Evolutionary conservation across 1,140 invertebrate genomes (phyloP), one percentile per base, ranked within the genome.

Genomic region (Stegodyphus mimosarum): DNA sequence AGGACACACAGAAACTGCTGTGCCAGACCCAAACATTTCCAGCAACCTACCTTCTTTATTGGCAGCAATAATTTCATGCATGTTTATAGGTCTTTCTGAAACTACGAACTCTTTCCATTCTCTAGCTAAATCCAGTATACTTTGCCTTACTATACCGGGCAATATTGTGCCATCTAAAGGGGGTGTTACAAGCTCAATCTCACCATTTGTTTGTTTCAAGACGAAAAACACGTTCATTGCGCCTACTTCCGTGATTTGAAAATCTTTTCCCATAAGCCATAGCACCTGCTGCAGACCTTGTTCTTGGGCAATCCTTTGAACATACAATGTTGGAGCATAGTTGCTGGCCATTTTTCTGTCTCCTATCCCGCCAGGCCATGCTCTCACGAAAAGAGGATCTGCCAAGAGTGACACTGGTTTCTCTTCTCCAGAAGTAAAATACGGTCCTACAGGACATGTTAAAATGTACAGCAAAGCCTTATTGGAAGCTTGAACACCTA

Each of bases 201-300:
- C 92, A 97, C 97, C 97, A 93, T 96, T 96, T 89, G 96, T 91
- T 77, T 97, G 94, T 89, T 99, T 97, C 90, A 94, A 95, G 89
- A 96, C 94, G 87, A 98, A 92, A 89, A 99, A 99, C 69, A 99
- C 94, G 89, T 99, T 99, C 99, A 99, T 99, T 6, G 98, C 97
- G 63, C 99, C 99, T 69, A 96, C 97, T 93, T 99, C 99, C 0
- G 99, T 99, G 0, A 99, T 88, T 90, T 98, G 93, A 89, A 98
- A 94, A 89, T 99, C 94, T 5, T 96, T 93, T 6, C 98, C 98
- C 90, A 95, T 99, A 6, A 99, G 91, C 99, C 99, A 99, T 6
- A 99, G 90, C 2, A 99, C 97, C 92, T 99, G 98, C 88, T 99
- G 97, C 78, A 97, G 94, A 5, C 96, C 96, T 88, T 93, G 91